phyloP scores from a whole-genome alignment of 2,888 invertebrate genomes.

The Amiota mariae region DNA sequence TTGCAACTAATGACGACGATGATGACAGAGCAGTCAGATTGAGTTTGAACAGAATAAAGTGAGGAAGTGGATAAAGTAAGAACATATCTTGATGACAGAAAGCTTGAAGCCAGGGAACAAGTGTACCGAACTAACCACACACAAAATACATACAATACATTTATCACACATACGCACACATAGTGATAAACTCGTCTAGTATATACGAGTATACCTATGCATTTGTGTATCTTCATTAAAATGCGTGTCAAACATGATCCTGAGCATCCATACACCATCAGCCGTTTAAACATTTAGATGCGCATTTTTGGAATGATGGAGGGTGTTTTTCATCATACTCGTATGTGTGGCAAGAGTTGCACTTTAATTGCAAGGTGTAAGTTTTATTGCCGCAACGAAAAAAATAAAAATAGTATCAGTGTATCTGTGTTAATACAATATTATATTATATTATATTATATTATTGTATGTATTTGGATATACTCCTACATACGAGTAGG shows the following conservation, averaged over 20 bases:
- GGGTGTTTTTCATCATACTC: too few relatives aligned
- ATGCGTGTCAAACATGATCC: slow-evolving; percentile 14
- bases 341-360: slow-evolving; percentile 12
- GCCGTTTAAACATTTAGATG: slow-evolving; percentile 31
- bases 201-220: neutral
- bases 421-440: neutral
- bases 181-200: too few relatives aligned
- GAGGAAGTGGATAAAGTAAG: neutral
- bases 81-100: neutral
- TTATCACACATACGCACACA: neutral
- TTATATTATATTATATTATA: too few relatives aligned
- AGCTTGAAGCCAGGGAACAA: too few relatives aligned
- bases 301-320: neutral
- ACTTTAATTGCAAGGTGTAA: slow-evolving; percentile 41
- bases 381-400: slow-evolving; percentile 33
- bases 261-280: neutral
- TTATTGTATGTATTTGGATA: too few relatives aligned
- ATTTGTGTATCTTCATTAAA: slow-evolving; percentile 38
- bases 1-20: slow-evolving; percentile 4
- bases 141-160: neutral
- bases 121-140: neutral
- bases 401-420: slow-evolving; percentile 3
- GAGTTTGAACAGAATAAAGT: neutral
- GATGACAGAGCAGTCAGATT: neutral
- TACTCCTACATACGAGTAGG: too few relatives aligned